phyloP scores from a whole-genome alignment of 2,888 invertebrate genomes.

The Cephus spinipes region DNA sequence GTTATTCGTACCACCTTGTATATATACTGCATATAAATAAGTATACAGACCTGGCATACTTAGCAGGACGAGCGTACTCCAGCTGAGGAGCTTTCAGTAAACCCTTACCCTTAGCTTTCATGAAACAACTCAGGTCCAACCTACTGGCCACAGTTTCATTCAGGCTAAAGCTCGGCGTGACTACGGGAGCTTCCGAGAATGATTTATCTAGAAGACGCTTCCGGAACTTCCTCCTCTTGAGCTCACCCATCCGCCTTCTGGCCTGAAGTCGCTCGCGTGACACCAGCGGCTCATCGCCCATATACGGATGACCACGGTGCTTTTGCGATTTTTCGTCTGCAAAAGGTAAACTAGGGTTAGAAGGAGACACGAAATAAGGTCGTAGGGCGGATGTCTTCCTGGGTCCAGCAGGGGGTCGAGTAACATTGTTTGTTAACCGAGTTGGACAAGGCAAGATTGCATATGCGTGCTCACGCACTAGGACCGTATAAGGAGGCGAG shows the following conservation, averaged over 20 bases:
- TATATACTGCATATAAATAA: background rate
- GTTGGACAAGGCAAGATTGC: slow-evolving; percentile 6
- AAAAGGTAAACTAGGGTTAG: background rate
- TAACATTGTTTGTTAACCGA: slow-evolving; percentile 16
- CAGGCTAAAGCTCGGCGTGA: slow-evolving; percentile 34
- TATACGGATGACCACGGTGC: slow-evolving; percentile 39
- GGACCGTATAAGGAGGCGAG: slow-evolving; percentile 35
- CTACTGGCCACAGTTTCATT: slow-evolving; percentile 53
- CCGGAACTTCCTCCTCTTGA: slow-evolving; percentile 36
- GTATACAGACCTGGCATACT: slow-evolving; percentile 49
- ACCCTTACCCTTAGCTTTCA: slow-evolving; percentile 44
- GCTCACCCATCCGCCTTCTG: slow-evolving; percentile 37
- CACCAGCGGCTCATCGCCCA: slow-evolving; percentile 42
- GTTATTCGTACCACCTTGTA: background rate
- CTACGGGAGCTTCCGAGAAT: slow-evolving; percentile 30
- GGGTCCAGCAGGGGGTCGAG: slow-evolving; percentile 2
- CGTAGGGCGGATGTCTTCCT: background rate
- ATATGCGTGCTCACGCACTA: slow-evolving; percentile 22
- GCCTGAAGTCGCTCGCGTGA: slow-evolving; percentile 15
- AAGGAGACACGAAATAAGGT: background rate
- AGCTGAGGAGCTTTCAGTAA: slow-evolving; percentile 53
- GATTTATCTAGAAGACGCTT: slow-evolving; percentile 36
- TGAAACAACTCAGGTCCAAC: slow-evolving; percentile 53
- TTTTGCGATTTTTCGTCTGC: slow-evolving; percentile 13
- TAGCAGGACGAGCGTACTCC: slow-evolving; percentile 47